Evolutionary conservation across 2,113 vertebrate species (phyloP), one percentile per base, ranked within the genome.

Genomic region (Tenebrosternarchus preto): DNA sequence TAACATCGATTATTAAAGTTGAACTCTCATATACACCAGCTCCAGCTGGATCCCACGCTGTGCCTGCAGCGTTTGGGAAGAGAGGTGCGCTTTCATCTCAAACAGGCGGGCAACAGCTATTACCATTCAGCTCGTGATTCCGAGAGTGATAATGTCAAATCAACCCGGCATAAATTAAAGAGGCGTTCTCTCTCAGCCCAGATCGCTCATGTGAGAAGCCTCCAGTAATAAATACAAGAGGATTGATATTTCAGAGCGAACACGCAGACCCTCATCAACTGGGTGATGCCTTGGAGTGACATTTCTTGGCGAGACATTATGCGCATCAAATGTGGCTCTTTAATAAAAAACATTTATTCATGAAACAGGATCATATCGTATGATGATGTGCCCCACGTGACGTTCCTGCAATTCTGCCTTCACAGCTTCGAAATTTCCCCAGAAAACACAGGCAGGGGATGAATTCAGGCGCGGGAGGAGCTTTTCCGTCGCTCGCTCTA

Each of bases 81-180:
- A 39, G 64, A 12, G n/a, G 64, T n/a, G 33, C 4, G 31, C 31
- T 36, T 73, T 70, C 5, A 33, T 81, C 59, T 71, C 53, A n/a
- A 76, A 56, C 24, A 27, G 16, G 53, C 73, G 64, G 67, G 86
- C 85, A 81, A 77, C 82, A 86, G 86, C 86, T 86, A 78, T 86
- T 83, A 74, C 85, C 68, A 71, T 89, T 90, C 83, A 82, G 82
- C 69, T 78, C 68, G 56, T 24, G 22, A 85, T 84, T 82, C 84
- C 60, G 29, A 17, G 73, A 85, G 73, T 57, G 87, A 89, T 89
- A 86, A 90, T 53, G 84, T 90, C 83, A 84, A 87, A 88, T 90
- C 66, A 73, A 91, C 88, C 76, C 64, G n/a, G 60, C 85, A 88
- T 88, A 87, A 88, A 91, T 91, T 88, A 90, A 89, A 91, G 88